These are phyloP conservation scores for Enteromius trimaculatus DNA, from an alignment of 2,797 vertebrate species.

Conservation along the genomic window DNA sequence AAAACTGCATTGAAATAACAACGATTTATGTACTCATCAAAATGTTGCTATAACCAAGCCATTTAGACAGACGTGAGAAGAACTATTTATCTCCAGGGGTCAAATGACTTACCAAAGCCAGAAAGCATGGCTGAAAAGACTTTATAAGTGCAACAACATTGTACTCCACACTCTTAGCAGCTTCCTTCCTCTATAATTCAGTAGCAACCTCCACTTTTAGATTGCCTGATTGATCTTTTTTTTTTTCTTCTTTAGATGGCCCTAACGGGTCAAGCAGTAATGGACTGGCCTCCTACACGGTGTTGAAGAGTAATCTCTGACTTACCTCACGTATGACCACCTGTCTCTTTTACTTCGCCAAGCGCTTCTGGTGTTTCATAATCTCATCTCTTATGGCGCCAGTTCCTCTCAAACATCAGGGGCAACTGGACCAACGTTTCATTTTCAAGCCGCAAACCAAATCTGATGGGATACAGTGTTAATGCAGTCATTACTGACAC, in stretches of 20 bases:
- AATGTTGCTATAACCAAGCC: neutral
- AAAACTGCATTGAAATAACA: neutral
- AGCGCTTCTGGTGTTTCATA: conserved; percentile 37
- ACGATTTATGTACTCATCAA: neutral
- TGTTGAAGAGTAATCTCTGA: conserved; percentile 66
- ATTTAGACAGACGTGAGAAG: neutral
- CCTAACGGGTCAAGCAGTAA: conserved; percentile 69
- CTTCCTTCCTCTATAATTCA: conserved; percentile 57
- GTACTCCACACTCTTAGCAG: conserved; percentile 17
- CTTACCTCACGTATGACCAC: conserved; percentile 44
- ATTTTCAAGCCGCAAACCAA: conserved; percentile 54
- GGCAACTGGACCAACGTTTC: conserved; percentile 48
- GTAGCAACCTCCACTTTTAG: conserved; percentile 65
- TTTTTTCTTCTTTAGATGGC: conserved; percentile 62
- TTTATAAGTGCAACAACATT: conserved; percentile 22
- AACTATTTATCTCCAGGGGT: neutral
- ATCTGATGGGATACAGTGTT: conserved; percentile 56
- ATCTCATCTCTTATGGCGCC: conserved; percentile 51
- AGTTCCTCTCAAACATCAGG: conserved; percentile 53
- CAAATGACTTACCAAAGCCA: neutral
- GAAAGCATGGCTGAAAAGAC: neutral
- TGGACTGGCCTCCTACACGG: conserved; percentile 71
- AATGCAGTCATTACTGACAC: conserved; percentile 30
- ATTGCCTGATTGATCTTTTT: conserved; percentile 66
- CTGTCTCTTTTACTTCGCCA: conserved; percentile 57